Evolutionary conservation across 2,797 vertebrate species (phyloP).

Genomic region (Hylomyscus alleni): DNA sequence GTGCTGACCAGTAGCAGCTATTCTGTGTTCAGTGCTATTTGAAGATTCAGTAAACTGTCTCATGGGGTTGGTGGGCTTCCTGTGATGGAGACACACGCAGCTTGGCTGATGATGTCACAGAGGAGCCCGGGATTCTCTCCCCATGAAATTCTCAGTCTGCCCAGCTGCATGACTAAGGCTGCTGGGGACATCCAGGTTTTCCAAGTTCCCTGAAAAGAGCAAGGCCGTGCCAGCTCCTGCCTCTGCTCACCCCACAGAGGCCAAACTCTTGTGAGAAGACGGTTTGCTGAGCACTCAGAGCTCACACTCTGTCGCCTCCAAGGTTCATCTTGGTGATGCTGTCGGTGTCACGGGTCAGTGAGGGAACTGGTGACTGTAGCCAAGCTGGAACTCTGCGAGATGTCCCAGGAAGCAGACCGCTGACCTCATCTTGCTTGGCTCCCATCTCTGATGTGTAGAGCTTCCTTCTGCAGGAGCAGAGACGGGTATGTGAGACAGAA

Average conservation of each 20-base stretch:
- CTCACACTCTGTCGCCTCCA: not conserved
- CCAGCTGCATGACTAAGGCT: not conserved
- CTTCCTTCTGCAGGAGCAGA: not conserved
- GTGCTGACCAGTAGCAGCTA: not conserved
- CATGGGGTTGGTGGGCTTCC: not conserved
- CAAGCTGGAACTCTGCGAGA: not conserved
- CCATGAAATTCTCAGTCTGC: constrained; percentile 14
- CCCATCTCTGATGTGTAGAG: not conserved
- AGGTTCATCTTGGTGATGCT: not conserved
- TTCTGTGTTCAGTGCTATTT: not conserved
- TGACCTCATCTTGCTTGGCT: not conserved
- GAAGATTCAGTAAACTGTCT: constrained; percentile 26
- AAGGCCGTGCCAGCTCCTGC: not conserved
- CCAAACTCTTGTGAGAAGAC: not conserved
- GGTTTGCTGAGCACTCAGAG: not conserved
- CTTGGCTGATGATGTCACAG: not conserved
- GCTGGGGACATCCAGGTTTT: constrained; percentile 14
- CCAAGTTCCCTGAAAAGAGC: constrained; percentile 9
- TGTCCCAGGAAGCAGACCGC: too few species aligned
- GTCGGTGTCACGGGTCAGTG: not conserved
- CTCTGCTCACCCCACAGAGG: not conserved
- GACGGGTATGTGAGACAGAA: not conserved
- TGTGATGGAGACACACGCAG: not conserved
- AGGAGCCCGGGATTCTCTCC: constrained; percentile 14
- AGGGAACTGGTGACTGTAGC: not conserved